Percentiles rank a stretch among this genome's conserved stretches.
These are phyloP conservation scores for Amazona finschi DNA, from an alignment of 2,797 vertebrate species.

Conservation along the genomic window DNA sequence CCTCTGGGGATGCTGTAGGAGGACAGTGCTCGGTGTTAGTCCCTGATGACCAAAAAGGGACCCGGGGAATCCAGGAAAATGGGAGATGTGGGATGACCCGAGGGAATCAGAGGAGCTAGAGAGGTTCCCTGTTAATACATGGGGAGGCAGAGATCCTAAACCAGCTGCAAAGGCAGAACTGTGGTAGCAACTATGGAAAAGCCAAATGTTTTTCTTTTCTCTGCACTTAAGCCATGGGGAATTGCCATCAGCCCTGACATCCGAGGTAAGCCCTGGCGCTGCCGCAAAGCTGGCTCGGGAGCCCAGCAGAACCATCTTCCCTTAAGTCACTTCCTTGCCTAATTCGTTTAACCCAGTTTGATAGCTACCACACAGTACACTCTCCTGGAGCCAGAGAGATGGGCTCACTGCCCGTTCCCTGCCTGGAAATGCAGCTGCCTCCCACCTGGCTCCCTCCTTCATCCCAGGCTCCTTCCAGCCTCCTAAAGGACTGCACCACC, in stretches of 20 bases:
- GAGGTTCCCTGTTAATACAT: accelerated
- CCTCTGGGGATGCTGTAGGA: not conserved
- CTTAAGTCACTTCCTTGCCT: constrained; percentile 2
- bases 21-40: too few species aligned
- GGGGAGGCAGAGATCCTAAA: not conserved
- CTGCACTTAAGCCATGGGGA: not conserved
- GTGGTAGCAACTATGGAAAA: not conserved
- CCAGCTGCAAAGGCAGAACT: not conserved
- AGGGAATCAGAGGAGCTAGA: not conserved
- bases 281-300: not conserved
- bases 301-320: not conserved
- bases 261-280: not conserved
- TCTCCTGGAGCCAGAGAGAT: not conserved
- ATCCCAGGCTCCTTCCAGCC: not conserved
- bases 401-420: not conserved
- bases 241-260: not conserved
- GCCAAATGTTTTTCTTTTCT: not conserved
- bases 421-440: not conserved
- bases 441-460: not conserved
- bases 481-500: not conserved
- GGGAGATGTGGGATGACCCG: not conserved
- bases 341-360: not conserved
- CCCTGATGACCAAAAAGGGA: not conserved
- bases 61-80: too few species aligned
- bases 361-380: not conserved